phyloP scores from a whole-genome alignment of 2,888 invertebrate genomes.

The Kryphioiulus occultus region DNA sequence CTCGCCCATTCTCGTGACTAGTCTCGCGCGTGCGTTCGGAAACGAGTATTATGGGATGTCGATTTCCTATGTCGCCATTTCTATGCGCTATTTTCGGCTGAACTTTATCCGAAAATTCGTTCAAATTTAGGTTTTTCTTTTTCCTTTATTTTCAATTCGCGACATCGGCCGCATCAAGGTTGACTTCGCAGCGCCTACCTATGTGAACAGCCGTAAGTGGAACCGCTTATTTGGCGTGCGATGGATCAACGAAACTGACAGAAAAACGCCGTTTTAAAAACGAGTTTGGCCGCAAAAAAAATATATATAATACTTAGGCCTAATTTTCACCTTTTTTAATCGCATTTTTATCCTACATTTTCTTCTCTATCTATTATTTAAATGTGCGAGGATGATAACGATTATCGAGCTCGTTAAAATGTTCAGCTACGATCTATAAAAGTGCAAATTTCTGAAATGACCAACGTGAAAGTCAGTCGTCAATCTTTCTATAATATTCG shows the following conservation, averaged over 20 bases:
- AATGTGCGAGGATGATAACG: background rate
- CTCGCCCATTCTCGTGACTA: too few relatives aligned
- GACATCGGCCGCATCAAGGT: background rate
- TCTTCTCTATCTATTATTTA: background rate
- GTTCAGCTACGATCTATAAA: too few relatives aligned
- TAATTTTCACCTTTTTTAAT: background rate
- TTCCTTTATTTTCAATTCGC: background rate
- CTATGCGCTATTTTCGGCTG: background rate
- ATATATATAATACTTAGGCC: background rate
- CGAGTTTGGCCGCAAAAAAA: background rate
- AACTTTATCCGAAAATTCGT: background rate
- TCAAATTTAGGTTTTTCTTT: background rate
- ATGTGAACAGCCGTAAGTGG: background rate
- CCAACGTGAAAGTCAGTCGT: too few relatives aligned
- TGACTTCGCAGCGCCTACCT: background rate
- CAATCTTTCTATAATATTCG: too few relatives aligned
- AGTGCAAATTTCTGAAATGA: too few relatives aligned
- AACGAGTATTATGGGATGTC: background rate
- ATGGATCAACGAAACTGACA: background rate
- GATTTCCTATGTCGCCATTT: slow-evolving; percentile 5
- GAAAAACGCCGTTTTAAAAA: background rate
- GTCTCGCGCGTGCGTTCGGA: too few relatives aligned
- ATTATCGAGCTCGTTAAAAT: background rate
- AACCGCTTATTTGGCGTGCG: background rate
- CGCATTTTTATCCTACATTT: background rate